Base-by-base conservation (phyloP, 2,113 vertebrate species). In the Axis porcinus region DNA sequence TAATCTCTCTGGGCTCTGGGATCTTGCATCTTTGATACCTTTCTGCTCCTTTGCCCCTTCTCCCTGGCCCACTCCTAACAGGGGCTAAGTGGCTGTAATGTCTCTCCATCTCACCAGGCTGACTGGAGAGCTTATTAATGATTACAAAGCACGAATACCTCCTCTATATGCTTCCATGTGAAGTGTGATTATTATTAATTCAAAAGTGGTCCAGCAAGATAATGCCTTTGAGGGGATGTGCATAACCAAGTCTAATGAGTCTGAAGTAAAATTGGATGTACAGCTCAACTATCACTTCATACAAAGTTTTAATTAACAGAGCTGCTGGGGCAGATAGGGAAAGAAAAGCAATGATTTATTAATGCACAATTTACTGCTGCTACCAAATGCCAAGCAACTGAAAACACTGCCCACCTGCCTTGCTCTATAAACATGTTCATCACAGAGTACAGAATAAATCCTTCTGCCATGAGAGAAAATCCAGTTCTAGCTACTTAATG, bases 231-330 rank as follows among this genome's bases (percentile, higher is more conserved):
- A 52, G 94, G 89, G 52, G 43, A 2, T 1, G 17, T 3, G 57
- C 6, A 1, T 2, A n/a, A 74, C 67, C 87, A 3, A 30, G 16
- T 23, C 85, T 23, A 17, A 55, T 0, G 17, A 9, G 28, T 0
- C 60, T 8, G 2, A 19, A 6, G 60, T 1, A 27, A n/a, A 76
- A 43, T 0, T 2, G 47, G 76, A 13, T 2, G 1, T 6, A 1
- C 17, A 33, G 60, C 64, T 83, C 57, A 1, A 28, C 50, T 5
- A 28, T 2, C 97, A 27, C 92, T 79, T 74, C 14, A 17, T 28
- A 74, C 45, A 1, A 10, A 81, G 94, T 47, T 70, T 85, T 92
- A 86, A 95, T 94, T 76, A 92, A 87, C 86, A 45, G 85, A 57
- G 55, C 58, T 30, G 40, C 45, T 43, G 2, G 7, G 43, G 52